Conservation (phyloP, 2,888 invertebrate species). For the Isotomurus palustris region DNA sequence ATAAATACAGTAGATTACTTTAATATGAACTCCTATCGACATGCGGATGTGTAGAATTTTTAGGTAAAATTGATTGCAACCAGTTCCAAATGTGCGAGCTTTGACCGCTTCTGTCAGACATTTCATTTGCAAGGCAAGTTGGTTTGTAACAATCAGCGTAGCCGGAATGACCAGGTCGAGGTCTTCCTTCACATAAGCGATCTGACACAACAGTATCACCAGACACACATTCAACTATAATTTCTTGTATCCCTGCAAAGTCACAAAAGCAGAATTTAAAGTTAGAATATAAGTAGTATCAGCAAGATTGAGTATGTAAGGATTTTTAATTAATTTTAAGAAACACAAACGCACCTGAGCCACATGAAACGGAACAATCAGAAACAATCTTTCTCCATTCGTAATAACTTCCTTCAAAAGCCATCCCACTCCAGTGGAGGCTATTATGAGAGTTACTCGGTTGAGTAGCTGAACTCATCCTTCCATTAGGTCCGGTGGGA, state of each 20-base stretch:
- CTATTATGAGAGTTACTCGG: not conserved
- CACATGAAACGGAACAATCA: constrained; percentile 45
- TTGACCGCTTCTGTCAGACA: constrained; percentile 1
- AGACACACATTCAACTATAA: constrained; percentile 42
- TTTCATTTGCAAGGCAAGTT: constrained; percentile 14
- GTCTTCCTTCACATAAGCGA: constrained; percentile 31
- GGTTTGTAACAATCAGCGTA: constrained; percentile 33
- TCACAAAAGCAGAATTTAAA: not conserved
- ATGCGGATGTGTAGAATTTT: no score
- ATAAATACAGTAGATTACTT: no score
- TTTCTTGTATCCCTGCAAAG: constrained; percentile 39
- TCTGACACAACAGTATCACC: constrained; percentile 40
- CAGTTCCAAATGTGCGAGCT: constrained; percentile 39
- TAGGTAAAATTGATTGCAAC: constrained; percentile 36
- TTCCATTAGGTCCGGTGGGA: not conserved
- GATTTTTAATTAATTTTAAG: constrained; percentile 1
- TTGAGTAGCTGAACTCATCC: not conserved
- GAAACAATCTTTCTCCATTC: constrained; percentile 44
- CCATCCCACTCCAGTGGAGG: constrained; percentile 3
- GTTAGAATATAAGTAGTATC: not conserved
- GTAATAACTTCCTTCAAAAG: constrained; percentile 44
- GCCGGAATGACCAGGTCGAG: constrained; percentile 40
- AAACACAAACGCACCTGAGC: constrained; percentile 27
- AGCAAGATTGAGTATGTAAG: not conserved
- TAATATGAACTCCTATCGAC: no score